Evolutionary conservation across 2,113 vertebrate genomes (phyloP).

Genomic region (Cynocephalus volans): DNA sequence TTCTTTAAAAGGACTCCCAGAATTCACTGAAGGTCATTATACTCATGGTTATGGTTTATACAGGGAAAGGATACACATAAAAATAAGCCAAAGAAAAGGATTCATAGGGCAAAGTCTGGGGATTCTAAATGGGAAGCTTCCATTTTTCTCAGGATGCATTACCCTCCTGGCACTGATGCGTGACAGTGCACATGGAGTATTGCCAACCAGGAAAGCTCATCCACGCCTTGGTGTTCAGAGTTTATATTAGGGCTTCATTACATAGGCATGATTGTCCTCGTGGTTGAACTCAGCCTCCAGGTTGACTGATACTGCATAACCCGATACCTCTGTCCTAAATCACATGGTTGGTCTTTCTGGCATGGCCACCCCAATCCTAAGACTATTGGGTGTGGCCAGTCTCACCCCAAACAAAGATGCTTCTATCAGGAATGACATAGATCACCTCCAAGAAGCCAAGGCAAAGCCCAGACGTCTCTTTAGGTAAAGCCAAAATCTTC

Average conservation of each 20-base stretch:
- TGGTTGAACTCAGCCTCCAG: conserved; percentile 29
- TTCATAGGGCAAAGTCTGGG: neutral
- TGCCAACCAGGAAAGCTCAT: neutral
- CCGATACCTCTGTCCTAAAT: neutral
- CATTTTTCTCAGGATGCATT: neutral
- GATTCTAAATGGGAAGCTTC: neutral
- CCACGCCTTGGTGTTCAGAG: neutral
- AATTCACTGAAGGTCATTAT: neutral
- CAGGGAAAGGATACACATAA: neutral
- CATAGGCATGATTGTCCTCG: neutral
- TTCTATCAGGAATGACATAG: neutral
- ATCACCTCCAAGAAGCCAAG: neutral
- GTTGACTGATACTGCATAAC: neutral
- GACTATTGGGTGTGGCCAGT: neutral
- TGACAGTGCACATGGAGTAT: neutral
- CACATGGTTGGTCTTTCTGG: neutral
- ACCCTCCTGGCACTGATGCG: neutral
- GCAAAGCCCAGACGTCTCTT: neutral
- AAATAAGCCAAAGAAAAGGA: neutral
- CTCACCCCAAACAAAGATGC: neutral
- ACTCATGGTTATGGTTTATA: neutral
- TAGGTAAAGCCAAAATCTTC: neutral
- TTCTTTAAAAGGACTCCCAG: neutral
- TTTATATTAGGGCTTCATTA: neutral
- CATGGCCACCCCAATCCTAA: neutral